A percentile compares a stretch with the other conserved stretches of the same genome.
Evolutionary conservation across 2,797 vertebrate species (phyloP).

Genomic region (Pipistrellus kuhlii): DNA sequence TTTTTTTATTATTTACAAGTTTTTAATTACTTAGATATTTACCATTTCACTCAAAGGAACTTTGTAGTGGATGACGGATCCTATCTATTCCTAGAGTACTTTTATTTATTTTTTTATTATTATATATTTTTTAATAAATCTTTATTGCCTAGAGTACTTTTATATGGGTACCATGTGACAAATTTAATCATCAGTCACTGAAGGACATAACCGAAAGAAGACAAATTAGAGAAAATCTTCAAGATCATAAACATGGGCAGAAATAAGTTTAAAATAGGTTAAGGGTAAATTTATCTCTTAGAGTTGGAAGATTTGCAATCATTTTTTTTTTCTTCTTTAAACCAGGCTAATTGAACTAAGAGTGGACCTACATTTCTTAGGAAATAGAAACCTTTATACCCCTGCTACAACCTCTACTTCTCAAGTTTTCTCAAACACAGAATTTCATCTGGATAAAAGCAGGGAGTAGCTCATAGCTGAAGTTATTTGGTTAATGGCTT

Average conservation of each 20-base stretch:
- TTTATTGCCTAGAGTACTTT: too few species aligned
- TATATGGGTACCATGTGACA: background rate
- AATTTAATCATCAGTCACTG: background rate
- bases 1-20: background rate
- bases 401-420: background rate
- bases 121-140: too few species aligned
- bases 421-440: background rate
- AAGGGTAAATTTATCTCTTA: constrained; percentile 41
- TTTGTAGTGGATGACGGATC: background rate
- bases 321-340: background rate
- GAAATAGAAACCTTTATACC: background rate
- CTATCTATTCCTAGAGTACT: constrained; percentile 4
- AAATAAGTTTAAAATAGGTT: constrained; percentile 36
- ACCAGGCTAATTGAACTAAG: constrained; percentile 18
- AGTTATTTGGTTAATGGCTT: constrained; percentile 1
- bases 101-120: background rate
- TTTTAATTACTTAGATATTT: constrained; percentile 39
- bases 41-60: constrained; percentile 5
- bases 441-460: constrained; percentile 45
- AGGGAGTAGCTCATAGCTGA: background rate
- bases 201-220: background rate
- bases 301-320: constrained; percentile 15
- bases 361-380: background rate
- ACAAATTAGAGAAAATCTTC: constrained; percentile 35
- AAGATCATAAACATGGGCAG: background rate